Conservation (phyloP, 2,113 vertebrate species). For the Montifringilla adamsi region DNA sequence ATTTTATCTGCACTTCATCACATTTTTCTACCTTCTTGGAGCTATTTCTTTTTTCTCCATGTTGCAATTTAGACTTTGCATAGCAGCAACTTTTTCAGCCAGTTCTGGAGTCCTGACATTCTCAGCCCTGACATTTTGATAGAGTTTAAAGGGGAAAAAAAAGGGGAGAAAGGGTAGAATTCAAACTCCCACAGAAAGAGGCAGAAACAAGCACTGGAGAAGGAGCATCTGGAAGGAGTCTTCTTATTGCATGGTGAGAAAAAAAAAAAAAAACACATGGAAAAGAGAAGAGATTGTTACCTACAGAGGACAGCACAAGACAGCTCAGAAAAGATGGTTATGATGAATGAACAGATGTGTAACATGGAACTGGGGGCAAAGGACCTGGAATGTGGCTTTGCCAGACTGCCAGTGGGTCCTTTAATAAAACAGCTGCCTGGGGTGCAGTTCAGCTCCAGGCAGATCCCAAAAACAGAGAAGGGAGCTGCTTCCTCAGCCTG, state of each 20-base stretch:
- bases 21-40: background rate
- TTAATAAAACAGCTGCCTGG: rapidly evolving
- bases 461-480: background rate
- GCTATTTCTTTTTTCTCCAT: background rate
- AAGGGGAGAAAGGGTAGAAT: background rate
- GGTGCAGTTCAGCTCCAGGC: background rate
- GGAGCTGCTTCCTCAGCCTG: background rate
- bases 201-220: background rate
- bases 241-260: background rate
- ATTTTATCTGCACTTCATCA: background rate
- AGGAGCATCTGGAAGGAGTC: background rate
- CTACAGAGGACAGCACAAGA: slow-evolving; percentile 54
- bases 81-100: background rate
- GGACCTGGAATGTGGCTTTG: background rate
- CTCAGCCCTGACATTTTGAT: background rate
- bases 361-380: background rate
- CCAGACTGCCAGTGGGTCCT: background rate
- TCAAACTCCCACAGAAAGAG: background rate
- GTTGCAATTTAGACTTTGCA: background rate
- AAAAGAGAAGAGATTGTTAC: background rate
- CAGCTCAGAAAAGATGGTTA: background rate
- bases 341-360: background rate
- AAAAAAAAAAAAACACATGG: background rate
- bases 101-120: background rate
- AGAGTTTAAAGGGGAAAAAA: background rate